Conservation (phyloP, 2,113 vertebrate species). For the Argyrosomus japonicus region DNA sequence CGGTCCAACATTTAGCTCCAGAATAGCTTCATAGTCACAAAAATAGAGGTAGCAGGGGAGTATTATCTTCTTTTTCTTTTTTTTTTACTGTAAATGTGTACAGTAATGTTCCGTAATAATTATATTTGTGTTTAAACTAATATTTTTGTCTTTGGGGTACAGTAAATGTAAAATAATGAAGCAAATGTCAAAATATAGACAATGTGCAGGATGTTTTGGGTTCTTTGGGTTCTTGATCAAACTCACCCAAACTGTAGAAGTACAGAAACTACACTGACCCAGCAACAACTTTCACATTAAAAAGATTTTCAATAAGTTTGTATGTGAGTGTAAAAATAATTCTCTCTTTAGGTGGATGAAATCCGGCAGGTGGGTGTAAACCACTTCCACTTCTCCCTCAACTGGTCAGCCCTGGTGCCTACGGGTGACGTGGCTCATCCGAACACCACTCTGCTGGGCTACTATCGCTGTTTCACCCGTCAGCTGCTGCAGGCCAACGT, state of each 20-base stretch:
- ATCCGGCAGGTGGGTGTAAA: conserved; percentile 86
- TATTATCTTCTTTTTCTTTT: too few relatives aligned
- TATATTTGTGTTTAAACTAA: background rate
- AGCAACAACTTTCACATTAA: background rate
- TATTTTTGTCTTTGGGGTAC: too few relatives aligned
- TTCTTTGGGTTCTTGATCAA: background rate
- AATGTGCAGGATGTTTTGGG: too few relatives aligned
- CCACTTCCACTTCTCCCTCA: conserved; percentile 95
- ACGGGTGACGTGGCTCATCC: conserved; percentile 85
- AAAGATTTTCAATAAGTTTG: background rate
- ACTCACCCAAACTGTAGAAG: background rate
- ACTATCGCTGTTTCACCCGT: conserved; percentile 91
- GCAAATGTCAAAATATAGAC: background rate
- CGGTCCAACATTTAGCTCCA: too few relatives aligned
- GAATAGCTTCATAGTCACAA: background rate
- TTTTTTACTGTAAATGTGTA: too few relatives aligned
- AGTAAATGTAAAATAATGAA: background rate
- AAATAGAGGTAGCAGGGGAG: background rate
- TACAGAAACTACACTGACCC: too few relatives aligned
- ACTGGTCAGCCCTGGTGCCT: conserved; percentile 92
- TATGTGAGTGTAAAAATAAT: background rate
- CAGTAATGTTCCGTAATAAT: too few relatives aligned
- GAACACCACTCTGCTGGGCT: conserved; percentile 88
- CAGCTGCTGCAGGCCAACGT: conserved; percentile 91
- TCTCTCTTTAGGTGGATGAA: conserved; percentile 76